Base-by-base conservation (phyloP, 2,888 invertebrate genomes). In the Unio delphinus region DNA sequence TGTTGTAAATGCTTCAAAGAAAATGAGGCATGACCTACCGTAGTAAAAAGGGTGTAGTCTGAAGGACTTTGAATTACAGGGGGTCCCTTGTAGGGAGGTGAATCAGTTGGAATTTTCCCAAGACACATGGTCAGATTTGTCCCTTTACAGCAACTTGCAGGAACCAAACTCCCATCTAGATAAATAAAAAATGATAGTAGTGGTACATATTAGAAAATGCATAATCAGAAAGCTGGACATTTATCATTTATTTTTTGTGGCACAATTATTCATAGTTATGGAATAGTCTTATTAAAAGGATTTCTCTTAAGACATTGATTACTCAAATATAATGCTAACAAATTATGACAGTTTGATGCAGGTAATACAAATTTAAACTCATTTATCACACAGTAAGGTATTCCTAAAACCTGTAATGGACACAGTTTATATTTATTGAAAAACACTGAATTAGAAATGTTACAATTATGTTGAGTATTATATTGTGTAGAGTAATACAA, bases 1-100 rank as follows among this genome's bases (percentile, higher is more conserved):
- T 45, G 11, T 11, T 11, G 45, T 45, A 45, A 45, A 45, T 15
- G 45, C 11, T 45, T 45, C 45, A 15, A 11, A 11, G 45, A 11
- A 34, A 45, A 45, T 45, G 3, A 11, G 15, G 15, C 11, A 60
- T 18, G 61, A 77, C 78, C 71, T 72, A 85, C 85, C 26, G 55
- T 68, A n/a, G 79, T 81, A 66, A 80, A 83, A 1, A 85, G 71
- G 8, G 83, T 83, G 70, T 84, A 85, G 68, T 81, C 81, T 61
- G 74, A 63, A 15, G 78, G 65, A 28, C 54, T 59, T 6, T 62
- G 64, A 4, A 70, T 58, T 3, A 78, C 67, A 0, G 83, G 83
- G 28, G 84, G 82, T 7, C 70, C 70, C 3, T 67, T 61, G 4
- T 69, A 64, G 0, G 81, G 81, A 4, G 80, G 78, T 61, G 75